These are phyloP conservation scores for Drosophila seclusa DNA, from an alignment of 2,888 invertebrate species.

Conservation along the genomic window DNA sequence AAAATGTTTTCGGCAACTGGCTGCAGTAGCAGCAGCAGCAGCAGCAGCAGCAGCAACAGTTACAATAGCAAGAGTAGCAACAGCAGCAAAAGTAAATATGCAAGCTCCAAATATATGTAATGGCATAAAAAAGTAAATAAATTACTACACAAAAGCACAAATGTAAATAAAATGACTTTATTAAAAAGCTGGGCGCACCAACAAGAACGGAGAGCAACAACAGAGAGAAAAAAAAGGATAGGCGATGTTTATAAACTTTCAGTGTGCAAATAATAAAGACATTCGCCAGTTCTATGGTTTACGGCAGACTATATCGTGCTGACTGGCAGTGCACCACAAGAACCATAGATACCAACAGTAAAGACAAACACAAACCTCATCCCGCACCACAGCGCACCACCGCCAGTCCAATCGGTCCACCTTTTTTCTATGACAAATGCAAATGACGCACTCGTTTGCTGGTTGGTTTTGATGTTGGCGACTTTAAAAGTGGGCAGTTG, in stretches of 20 bases:
- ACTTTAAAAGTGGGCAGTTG: conserved; percentile 52
- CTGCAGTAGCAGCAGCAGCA: conserved; percentile 26
- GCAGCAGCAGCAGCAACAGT: conserved; percentile 26
- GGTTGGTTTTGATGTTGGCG: conserved; percentile 42
- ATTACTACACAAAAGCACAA: conserved; percentile 68
- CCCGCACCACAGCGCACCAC: background rate
- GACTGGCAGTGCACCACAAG: conserved; percentile 37
- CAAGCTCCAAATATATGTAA: conserved; percentile 53
- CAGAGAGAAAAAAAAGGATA: conserved; percentile 43
- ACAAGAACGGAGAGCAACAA: conserved; percentile 6
- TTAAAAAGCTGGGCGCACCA: conserved; percentile 55
- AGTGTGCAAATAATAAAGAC: conserved; percentile 70
- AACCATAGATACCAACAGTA: conserved; percentile 11
- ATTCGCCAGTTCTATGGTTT: conserved; percentile 45
- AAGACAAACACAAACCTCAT: conserved; percentile 4
- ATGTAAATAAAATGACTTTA: conserved; percentile 71
- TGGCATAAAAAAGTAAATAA: conserved; percentile 64
- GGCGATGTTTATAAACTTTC: conserved; percentile 68
- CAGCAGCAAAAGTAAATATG: conserved; percentile 48
- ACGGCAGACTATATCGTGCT: conserved; percentile 30
- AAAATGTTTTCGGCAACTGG: conserved; percentile 69
- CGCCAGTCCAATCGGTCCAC: conserved; percentile 34
- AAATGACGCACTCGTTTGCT: conserved; percentile 64
- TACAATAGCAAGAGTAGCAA: conserved; percentile 19
- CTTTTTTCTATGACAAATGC: conserved; percentile 70